Percentiles rank a stretch among this genome's conserved stretches.
Evolutionary conservation across 2,888 invertebrate genomes (phyloP).

Genomic region (Acrobasis consociella): DNA sequence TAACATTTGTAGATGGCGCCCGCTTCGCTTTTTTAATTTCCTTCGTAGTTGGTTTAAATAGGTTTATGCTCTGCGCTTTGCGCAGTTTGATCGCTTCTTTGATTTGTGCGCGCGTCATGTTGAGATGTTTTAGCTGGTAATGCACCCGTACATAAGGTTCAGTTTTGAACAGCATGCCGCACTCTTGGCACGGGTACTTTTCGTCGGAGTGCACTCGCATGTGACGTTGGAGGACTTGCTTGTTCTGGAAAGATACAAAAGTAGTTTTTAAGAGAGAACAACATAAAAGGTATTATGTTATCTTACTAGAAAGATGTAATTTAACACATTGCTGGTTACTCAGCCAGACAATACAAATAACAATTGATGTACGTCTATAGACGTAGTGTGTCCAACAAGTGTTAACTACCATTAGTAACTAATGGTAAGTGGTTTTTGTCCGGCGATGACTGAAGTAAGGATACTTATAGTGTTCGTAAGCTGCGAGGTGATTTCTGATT

Average conservation of each 20-base stretch:
- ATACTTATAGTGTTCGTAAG: no score
- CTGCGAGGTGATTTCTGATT: no score
- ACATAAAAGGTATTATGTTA: no score
- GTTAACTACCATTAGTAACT: no score
- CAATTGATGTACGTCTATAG: no score
- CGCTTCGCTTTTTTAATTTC: slow-evolving; percentile 11
- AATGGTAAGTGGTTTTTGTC: no score
- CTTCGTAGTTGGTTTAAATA: slow-evolving; percentile 30
- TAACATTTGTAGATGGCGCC: background rate
- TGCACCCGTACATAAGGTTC: slow-evolving; percentile 55
- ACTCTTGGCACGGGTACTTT: slow-evolving; percentile 53
- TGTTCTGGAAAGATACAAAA: slow-evolving; percentile 42
- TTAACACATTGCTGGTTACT: no score
- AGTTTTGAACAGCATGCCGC: slow-evolving; percentile 52
- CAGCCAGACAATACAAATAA: no score
- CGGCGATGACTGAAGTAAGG: no score
- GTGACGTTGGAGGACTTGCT: slow-evolving; percentile 53
- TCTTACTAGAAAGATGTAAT: no score
- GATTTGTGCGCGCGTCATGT: slow-evolving; percentile 54
- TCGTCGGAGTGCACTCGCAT: slow-evolving; percentile 47
- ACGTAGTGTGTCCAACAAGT: no score
- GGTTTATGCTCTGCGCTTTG: slow-evolving; percentile 23
- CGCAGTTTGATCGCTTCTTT: slow-evolving; percentile 40
- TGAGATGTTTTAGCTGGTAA: slow-evolving; percentile 50
- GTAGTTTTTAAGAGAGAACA: background rate